These are phyloP conservation scores for Indicator maculatus DNA, from an alignment of 2,113 vertebrate genomes.

Conservation along the genomic window DNA sequence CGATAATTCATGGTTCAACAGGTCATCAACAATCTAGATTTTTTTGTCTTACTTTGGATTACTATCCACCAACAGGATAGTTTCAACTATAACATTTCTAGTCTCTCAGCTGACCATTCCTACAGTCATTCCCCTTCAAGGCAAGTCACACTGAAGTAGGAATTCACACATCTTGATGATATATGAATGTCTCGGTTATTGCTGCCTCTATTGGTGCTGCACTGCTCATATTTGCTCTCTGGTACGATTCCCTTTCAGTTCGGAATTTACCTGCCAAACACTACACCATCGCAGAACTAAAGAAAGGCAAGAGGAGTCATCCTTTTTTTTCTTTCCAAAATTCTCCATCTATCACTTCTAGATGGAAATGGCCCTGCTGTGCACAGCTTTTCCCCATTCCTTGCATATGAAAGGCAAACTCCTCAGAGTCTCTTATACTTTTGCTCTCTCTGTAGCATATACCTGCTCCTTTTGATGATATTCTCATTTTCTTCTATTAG, in stretches of 20 bases:
- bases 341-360: background rate
- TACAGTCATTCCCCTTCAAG: background rate
- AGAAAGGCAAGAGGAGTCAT: background rate
- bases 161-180: background rate
- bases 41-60: background rate
- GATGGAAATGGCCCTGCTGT: background rate
- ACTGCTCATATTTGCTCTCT: background rate
- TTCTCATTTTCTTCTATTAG: background rate
- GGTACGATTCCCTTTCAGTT: background rate
- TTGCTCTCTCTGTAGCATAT: background rate
- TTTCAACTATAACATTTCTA: background rate
- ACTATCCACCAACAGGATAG: background rate
- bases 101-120: background rate
- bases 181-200: background rate
- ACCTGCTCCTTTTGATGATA: background rate
- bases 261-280: background rate
- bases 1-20: background rate
- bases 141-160: background rate
- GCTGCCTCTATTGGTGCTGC: background rate
- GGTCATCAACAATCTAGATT: background rate
- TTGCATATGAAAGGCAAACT: background rate
- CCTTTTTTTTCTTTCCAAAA: background rate
- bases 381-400: background rate
- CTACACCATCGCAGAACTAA: background rate
- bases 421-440: background rate